Evolutionary conservation across 2,888 invertebrate species (phyloP).

Genomic region (Chalcosyrphus nemorum): DNA sequence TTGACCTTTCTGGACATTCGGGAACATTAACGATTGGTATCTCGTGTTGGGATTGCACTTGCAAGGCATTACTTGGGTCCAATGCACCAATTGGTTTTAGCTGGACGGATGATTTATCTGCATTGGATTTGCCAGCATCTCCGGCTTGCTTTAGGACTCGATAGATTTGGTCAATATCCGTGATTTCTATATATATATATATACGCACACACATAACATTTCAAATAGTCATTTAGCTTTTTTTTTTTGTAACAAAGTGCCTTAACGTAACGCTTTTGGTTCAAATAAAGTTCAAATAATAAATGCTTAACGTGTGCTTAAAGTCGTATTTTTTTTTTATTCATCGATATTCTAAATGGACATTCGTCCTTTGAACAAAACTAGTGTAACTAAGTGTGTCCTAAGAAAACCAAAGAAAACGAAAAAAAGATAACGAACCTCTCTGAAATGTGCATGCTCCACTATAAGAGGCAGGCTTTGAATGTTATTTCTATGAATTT

Average conservation of each 20-base stretch:
- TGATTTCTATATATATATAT: constrained; percentile 80
- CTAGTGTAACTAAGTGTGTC: constrained; percentile 41
- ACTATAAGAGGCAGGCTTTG: constrained; percentile 70
- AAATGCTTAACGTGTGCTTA: constrained; percentile 35
- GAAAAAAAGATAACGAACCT: too few relatives aligned
- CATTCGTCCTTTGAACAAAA: constrained; percentile 35
- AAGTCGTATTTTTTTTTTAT: too few relatives aligned
- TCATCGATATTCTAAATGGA: constrained; percentile 8
- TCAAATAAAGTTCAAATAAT: neutral
- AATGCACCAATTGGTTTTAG: constrained; percentile 62
- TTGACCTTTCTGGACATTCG: constrained; percentile 78
- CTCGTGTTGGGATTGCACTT: constrained; percentile 75
- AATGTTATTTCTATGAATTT: constrained; percentile 10
- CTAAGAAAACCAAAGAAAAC: too few relatives aligned
- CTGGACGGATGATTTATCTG: constrained; percentile 80
- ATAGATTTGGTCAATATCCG: constrained; percentile 94
- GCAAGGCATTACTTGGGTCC: constrained; percentile 62
- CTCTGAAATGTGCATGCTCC: constrained; percentile 71
- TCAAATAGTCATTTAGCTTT: constrained; percentile 50
- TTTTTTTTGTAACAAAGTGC: constrained; percentile 37
- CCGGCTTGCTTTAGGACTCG: constrained; percentile 97
- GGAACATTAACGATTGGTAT: constrained; percentile 81
- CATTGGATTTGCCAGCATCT: constrained; percentile 82
- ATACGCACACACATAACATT: constrained; percentile 53
- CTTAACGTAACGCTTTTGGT: neutral